Evolutionary conservation across 2,797 vertebrate genomes (phyloP), one percentile per base, ranked within the genome.

Genomic region (Pyrocephalus nanus): DNA sequence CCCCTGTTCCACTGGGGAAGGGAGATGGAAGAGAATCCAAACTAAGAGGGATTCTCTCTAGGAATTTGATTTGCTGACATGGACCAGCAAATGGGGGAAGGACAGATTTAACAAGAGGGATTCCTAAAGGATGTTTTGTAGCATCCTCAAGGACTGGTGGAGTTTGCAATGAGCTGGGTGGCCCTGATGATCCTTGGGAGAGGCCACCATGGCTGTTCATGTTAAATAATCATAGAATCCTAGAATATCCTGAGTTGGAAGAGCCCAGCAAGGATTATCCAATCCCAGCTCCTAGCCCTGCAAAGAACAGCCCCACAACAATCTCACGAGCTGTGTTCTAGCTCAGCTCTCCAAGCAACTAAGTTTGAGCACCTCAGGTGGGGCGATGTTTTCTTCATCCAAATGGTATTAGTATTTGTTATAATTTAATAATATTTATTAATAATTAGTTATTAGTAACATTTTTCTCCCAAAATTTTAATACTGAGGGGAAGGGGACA

Each of bases 11-110:
- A 26, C 42, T 4, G 22, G 90, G 76, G 86, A 76, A 90, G 64
- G 71, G 65, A 88, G 71, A 89, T 75, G 76, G 87, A 82, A 89
- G 87, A 83, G 72, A 90, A 76, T 78, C 91, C 42, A 94, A 96
- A 81, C 69, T 43, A 30, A 42, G 58, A 92, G 86, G 65, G 72
- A 80, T 87, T 94, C 26, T 69, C 27, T 82, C 54, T 12, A 36
- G 48, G 70, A 78, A 69, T 58, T 74, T 32, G 58, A 74, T 94
- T 92, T 96, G 36, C 72, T 87, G 88, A 65, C 22, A 5, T 5
- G 43, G 60, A 17, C 8, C 45, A 34, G 81, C 53, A 77, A 69
- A 69, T 65, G 9, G 4, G 67, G 87, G 86, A 78, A 72, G 70
- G 29, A 22, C 19, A 15, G 30, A 23, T 90, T 92, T 87, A 69